These are phyloP conservation scores for Cephus nigrinus DNA, from an alignment of 2,888 invertebrate species.

Conservation along the genomic window DNA sequence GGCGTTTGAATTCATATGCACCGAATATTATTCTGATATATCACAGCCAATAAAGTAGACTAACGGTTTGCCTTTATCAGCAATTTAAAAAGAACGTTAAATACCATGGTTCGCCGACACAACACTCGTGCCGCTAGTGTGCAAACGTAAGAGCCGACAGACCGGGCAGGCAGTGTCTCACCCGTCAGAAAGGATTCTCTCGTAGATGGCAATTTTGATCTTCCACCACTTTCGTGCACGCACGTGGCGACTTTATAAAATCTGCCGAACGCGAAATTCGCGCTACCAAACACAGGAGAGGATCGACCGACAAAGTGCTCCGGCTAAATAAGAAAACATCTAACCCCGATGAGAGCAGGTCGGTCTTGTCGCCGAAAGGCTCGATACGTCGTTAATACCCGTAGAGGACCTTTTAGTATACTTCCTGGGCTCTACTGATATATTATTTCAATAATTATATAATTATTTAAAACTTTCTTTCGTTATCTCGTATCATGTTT, in stretches of 20 bases:
- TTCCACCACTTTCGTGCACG: not conserved
- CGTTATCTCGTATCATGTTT: not conserved
- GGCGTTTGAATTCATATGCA: not conserved
- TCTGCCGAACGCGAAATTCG: not conserved
- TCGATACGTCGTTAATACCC: not conserved
- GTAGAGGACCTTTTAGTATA: not conserved
- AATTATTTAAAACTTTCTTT: not conserved
- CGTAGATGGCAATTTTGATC: conserved; percentile 13
- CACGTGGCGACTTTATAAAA: not conserved
- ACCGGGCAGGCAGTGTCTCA: conserved; percentile 34
- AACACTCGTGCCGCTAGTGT: conserved; percentile 16
- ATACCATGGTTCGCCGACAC: not conserved
- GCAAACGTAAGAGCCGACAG: conserved; percentile 32
- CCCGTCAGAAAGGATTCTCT: conserved; percentile 19
- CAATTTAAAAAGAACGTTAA: not conserved
- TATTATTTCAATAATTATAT: not conserved
- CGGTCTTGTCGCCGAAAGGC: not conserved
- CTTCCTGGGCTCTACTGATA: not conserved
- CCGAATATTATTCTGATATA: not conserved
- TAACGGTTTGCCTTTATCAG: not conserved
- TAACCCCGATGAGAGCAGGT: not conserved
- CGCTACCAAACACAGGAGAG: not conserved
- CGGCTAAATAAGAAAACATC: not conserved
- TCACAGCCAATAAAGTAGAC: not conserved
- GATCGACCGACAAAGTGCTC: not conserved